Evolutionary conservation across 2,888 invertebrate species (phyloP).

Genomic region (Timema cristinae): DNA sequence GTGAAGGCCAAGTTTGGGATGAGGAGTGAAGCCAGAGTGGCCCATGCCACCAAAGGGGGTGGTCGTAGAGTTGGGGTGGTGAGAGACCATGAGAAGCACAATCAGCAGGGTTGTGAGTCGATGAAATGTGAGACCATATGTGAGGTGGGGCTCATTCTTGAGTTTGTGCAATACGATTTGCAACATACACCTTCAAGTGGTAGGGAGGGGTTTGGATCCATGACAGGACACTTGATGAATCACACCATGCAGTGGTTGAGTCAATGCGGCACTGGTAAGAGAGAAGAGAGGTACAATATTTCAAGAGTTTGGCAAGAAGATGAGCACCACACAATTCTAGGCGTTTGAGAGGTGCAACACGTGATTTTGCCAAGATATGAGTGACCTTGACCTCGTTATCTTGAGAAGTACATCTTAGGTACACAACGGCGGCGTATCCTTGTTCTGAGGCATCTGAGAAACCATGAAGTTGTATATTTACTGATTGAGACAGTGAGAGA

Average conservation of each 20-base stretch:
- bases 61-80: neutral
- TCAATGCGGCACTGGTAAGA: neutral
- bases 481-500: neutral
- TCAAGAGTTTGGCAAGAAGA: neutral
- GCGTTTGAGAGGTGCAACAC: neutral
- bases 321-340: neutral
- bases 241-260: neutral
- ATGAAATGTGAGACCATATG: neutral
- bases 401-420: neutral
- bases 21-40: neutral
- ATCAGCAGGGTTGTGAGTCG: neutral
- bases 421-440: neutral
- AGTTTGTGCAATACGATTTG: neutral
- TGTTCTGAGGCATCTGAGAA: slow-evolving; percentile 3
- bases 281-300: neutral
- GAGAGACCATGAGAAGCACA: neutral
- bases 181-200: neutral
- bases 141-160: neutral
- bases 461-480: neutral
- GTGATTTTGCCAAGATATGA: neutral
- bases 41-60: neutral
- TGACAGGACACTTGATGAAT: neutral
- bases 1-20: neutral
- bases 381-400: neutral
- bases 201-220: slow-evolving; percentile 1